Evolutionary conservation across 2,797 vertebrate genomes (phyloP), one percentile per base, ranked within the genome.

Genomic region (Bucorvus abyssinicus): DNA sequence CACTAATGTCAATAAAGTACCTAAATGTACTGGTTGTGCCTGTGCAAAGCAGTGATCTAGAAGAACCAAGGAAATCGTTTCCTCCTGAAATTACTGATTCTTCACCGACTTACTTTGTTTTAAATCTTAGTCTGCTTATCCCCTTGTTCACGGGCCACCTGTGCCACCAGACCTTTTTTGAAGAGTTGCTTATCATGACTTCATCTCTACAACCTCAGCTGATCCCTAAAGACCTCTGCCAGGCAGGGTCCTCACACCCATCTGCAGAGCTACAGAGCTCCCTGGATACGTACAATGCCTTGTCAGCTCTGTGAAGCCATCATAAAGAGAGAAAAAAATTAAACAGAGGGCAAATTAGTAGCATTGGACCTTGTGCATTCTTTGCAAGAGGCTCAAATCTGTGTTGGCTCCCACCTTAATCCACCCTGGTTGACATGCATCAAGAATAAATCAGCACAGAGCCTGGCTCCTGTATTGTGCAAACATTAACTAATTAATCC

Each of bases 401-500:
- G 7, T 79, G 30, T 20, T 90, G 81, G 45, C 81, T 92, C 50
- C 61, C 68, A 71, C 78, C 53, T 87, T 80, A 94, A 94, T 86
- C 70, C 60, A 70, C 60, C 47, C 56, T 53, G 79, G 75, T 68
- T 92, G 84, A 94, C 60, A 68, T 40, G 34, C 75, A 86, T 84
- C 64, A 82, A 44, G 77, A 22, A 59, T 40, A 91, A 94, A 90
- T 63, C 91, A 96, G 85, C 47, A 9, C 30, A 91, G 55, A 83
- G 59, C 57, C 81, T 91, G 88, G 85, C 80, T 70, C 21, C 36
- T 82, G 42, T 44, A 12, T 87, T 96, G 91, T 89, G 84, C 71
- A 95, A 96, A 95, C 88, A 90, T 95, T 90, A 95, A 90, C 91
- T 95, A 94, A 95, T 95, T 95, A 95, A 95, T 92, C 89, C 65